phyloP scores from a whole-genome alignment of 2,113 vertebrate species.

The Polypterus bichir region DNA sequence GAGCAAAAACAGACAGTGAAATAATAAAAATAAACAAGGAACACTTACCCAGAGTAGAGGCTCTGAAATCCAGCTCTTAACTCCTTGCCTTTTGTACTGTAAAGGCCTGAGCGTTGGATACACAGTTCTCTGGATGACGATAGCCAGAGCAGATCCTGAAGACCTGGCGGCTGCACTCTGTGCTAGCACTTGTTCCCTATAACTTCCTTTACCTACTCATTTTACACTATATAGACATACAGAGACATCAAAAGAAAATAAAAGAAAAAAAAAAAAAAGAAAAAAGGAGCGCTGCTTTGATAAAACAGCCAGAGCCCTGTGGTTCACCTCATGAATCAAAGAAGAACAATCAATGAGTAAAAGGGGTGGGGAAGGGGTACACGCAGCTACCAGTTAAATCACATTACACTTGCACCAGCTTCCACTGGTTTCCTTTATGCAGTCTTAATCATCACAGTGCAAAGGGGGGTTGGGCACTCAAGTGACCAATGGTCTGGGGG shows the following conservation, averaged over 20 bases:
- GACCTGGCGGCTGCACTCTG: conserved; percentile 62
- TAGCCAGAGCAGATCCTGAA: conserved; percentile 36
- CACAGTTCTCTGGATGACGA: conserved; percentile 12
- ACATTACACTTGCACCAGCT: conserved; percentile 53
- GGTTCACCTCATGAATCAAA: conserved; percentile 88
- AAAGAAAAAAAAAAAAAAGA: conserved; percentile 43
- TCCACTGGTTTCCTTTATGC: neutral
- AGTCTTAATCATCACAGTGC: conserved; percentile 14
- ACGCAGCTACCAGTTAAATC: conserved; percentile 37
- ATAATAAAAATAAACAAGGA: neutral
- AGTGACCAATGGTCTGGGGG: no score
- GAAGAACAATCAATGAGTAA: conserved; percentile 1
- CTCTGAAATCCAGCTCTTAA: conserved; percentile 68
- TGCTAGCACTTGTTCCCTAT: conserved; percentile 55
- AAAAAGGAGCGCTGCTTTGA: conserved; percentile 41
- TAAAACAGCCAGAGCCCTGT: conserved; percentile 37
- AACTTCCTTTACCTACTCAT: conserved; percentile 73
- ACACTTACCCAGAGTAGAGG: conserved; percentile 72
- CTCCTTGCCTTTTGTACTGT: no score
- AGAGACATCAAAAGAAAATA: conserved; percentile 44
- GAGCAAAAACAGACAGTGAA: neutral
- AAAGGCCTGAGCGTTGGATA: neutral
- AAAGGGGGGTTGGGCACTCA: no score
- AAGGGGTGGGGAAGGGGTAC: conserved; percentile 26
- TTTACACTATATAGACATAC: conserved; percentile 55